Evolutionary conservation across 2,113 vertebrate species (phyloP).

Genomic region (Cepphus grylle): DNA sequence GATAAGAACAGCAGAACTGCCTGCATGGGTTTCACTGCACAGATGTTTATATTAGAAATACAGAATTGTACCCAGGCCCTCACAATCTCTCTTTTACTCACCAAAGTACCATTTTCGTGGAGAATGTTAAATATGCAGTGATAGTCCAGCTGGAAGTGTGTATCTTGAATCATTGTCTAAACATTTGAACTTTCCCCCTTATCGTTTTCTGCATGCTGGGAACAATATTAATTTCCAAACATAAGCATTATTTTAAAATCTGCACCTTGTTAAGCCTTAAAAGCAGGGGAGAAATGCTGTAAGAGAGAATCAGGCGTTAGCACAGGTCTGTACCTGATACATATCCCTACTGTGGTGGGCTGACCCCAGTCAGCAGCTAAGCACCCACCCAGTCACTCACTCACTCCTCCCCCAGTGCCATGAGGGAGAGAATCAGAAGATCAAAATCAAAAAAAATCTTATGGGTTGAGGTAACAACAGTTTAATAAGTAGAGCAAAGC

Average conservation of each 20-base stretch:
- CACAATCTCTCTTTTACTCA: background rate
- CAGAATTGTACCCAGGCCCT: background rate
- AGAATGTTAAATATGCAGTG: background rate
- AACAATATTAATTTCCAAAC: background rate
- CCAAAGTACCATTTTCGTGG: background rate
- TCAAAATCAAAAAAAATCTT: background rate
- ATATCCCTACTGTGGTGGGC: background rate
- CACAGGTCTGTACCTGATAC: background rate
- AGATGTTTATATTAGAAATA: background rate
- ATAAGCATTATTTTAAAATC: background rate
- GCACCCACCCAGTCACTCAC: background rate
- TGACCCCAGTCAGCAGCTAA: background rate
- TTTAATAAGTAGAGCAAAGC: background rate
- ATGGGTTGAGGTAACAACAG: background rate
- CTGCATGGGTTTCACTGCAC: background rate
- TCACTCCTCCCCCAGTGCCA: background rate
- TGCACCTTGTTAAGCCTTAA: background rate
- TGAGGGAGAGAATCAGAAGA: background rate
- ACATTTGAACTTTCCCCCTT: background rate
- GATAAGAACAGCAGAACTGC: background rate
- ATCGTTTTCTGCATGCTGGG: background rate
- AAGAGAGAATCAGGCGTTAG: background rate
- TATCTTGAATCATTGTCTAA: background rate
- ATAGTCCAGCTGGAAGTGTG: background rate
- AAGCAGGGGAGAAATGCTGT: background rate